These are phyloP conservation scores for Autographa pulchrina DNA, from an alignment of 2,888 invertebrate species.

Conservation along the genomic window DNA sequence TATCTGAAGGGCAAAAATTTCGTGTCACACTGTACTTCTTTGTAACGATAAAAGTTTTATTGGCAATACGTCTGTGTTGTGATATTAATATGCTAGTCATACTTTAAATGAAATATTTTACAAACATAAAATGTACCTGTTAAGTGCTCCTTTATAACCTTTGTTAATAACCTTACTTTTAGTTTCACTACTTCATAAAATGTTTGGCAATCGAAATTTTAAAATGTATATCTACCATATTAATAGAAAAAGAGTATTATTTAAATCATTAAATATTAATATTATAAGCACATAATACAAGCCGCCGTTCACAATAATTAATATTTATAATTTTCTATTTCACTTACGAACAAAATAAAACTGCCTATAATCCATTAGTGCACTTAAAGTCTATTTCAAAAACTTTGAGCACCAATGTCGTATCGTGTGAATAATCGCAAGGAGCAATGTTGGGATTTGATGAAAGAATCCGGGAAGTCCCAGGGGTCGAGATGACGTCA, in stretches of 20 bases:
- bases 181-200: neutral
- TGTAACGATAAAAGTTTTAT: neutral
- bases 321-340: too few species aligned
- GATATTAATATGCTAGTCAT: conserved; percentile 4
- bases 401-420: conserved; percentile 72
- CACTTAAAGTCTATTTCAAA: conserved; percentile 25
- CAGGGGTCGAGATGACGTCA: conserved; percentile 80
- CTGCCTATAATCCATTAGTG: too few species aligned
- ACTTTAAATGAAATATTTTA: neutral
- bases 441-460: conserved; percentile 81
- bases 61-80: conserved; percentile 2
- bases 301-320: too few species aligned
- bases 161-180: neutral
- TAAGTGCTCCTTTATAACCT: neutral
- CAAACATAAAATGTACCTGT: neutral
- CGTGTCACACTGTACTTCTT: neutral
- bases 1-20: too few species aligned
- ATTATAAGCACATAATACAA: too few species aligned
- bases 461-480: conserved; percentile 79
- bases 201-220: neutral
- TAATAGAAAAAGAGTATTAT: neutral
- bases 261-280: too few species aligned
- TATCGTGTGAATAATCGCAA: conserved; percentile 86
- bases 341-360: too few species aligned
- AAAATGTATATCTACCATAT: neutral